Percentiles rank a stretch among this genome's conserved stretches.
Evolutionary conservation across 2,113 vertebrate genomes (phyloP).

Genomic region (Rhinolophus sinicus): DNA sequence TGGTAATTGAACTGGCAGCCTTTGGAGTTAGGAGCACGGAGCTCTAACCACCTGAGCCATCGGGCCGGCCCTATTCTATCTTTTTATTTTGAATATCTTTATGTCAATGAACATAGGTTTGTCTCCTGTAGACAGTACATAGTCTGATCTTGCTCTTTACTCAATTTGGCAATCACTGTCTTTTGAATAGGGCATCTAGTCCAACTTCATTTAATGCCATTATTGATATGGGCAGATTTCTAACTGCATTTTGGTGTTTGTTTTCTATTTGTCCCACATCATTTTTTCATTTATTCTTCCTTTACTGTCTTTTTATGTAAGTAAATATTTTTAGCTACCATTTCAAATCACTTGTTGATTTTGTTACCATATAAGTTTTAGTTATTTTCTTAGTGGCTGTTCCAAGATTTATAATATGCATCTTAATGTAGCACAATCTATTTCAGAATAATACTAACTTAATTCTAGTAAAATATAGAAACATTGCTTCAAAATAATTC

Average conservation of each 20-base stretch:
- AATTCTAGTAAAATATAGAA: background rate
- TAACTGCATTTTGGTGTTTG: background rate
- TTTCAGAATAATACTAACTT: background rate
- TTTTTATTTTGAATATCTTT: background rate
- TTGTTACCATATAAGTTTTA: background rate
- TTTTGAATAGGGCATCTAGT: background rate
- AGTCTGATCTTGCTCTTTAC: background rate
- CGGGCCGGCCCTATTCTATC: too few relatives aligned
- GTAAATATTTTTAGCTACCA: background rate
- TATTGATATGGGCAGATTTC: background rate
- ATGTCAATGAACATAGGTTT: background rate
- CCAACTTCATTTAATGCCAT: conserved; percentile 6
- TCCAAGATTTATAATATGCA: background rate
- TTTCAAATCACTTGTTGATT: background rate
- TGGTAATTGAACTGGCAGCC: too few relatives aligned
- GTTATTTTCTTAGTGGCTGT: background rate
- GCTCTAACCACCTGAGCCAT: too few relatives aligned
- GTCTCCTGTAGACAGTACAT: background rate
- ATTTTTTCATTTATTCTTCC: background rate
- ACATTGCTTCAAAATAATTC: background rate
- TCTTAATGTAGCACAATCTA: background rate
- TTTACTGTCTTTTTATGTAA: background rate
- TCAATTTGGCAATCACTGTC: background rate
- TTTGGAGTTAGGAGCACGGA: too few relatives aligned
- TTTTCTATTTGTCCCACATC: background rate